A percentile compares a stretch with the other conserved stretches of the same genome.
These are phyloP conservation scores for Ornithorhynchus anatinus DNA, from an alignment of 2,113 vertebrate species.

Conservation along the genomic window DNA sequence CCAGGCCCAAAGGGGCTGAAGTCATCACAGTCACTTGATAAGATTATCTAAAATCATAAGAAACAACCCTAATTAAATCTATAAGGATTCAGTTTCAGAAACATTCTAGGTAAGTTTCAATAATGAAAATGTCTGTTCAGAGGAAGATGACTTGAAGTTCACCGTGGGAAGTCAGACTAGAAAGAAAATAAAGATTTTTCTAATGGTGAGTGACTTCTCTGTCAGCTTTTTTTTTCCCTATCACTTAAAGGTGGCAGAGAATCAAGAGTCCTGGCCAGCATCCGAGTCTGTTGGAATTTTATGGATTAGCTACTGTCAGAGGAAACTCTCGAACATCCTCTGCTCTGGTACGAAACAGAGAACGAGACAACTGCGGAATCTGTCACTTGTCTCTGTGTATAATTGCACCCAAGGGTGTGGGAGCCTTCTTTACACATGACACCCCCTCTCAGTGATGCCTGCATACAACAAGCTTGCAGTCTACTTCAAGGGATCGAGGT, in stretches of 20 bases:
- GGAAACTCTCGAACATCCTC: no score
- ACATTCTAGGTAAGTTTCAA: rapidly evolving
- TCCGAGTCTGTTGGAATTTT: no score
- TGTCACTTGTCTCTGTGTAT: no score
- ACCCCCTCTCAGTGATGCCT: no score
- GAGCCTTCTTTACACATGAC: no score
- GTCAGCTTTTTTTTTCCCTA: rapidly evolving
- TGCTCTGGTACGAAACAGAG: no score
- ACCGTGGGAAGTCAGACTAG: rapidly evolving
- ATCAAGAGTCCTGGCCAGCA: background rate
- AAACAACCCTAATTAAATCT: background rate
- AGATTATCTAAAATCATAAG: background rate
- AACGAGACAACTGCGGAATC: no score
- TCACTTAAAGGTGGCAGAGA: background rate
- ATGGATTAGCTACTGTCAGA: no score
- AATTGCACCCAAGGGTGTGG: no score
- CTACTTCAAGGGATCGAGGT: no score
- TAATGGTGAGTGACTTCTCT: rapidly evolving
- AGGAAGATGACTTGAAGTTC: background rate
- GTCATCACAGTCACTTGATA: background rate
- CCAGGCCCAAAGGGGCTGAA: background rate
- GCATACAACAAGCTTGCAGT: no score
- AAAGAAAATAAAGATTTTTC: background rate
- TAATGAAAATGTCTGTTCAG: rapidly evolving
- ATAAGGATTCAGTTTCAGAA: background rate